Conservation (phyloP, 1,140 invertebrate genomes). For the Megalopta genalis region DNA sequence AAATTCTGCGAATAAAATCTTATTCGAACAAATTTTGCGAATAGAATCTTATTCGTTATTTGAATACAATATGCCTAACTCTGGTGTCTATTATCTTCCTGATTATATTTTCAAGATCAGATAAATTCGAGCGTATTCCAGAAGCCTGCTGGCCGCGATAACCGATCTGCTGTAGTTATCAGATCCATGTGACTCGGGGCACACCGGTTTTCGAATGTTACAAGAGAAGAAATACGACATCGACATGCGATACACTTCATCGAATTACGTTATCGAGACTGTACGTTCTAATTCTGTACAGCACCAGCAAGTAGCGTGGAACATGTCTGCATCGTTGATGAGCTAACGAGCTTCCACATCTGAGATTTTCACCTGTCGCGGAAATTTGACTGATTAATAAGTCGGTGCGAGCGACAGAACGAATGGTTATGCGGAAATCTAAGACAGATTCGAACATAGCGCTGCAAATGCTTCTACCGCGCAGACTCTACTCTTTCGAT, state of each 20-base stretch:
- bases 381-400: slow-evolving; percentile 6
- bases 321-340: neutral
- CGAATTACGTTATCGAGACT: slow-evolving; percentile 27
- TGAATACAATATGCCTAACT: too few relatives aligned
- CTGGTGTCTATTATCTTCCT: too few relatives aligned
- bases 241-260: slow-evolving; percentile 44
- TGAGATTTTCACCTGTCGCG: slow-evolving; percentile 6
- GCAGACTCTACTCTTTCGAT: too few relatives aligned
- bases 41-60: too few relatives aligned
- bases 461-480: neutral
- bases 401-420: neutral
- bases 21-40: too few relatives aligned
- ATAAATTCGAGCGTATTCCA: neutral
- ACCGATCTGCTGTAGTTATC: slow-evolving; percentile 19
- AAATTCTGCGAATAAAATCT: too few relatives aligned
- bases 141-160: neutral
- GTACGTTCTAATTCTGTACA: slow-evolving; percentile 15
- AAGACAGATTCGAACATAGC: neutral
- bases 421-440: neutral
- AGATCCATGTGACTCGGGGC: slow-evolving; percentile 19
- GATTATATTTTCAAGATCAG: neutral
- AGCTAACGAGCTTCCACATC: slow-evolving; percentile 5
- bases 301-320: slow-evolving; percentile 4
- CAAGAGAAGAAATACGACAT: slow-evolving; percentile 23
- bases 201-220: slow-evolving; percentile 27